A percentile compares a stretch with the other conserved stretches of the same genome.
These are phyloP conservation scores for Brenthis ino DNA, from an alignment of 2,888 invertebrate species.

Conservation along the genomic window DNA sequence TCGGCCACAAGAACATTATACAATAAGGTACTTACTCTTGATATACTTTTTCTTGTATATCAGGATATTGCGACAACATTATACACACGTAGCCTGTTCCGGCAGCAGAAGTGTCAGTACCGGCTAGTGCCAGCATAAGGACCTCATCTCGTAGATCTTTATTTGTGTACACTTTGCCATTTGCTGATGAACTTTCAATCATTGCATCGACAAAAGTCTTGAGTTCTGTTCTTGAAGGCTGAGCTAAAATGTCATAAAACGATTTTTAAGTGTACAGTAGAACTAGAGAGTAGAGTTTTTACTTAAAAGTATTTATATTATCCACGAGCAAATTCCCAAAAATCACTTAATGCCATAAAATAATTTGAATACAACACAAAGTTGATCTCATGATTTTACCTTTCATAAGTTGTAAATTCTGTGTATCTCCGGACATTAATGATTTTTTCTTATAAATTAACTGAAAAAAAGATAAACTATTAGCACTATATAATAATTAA, in stretches of 20 bases:
- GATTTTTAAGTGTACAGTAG: neutral
- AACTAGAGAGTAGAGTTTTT: neutral
- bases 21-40: constrained; percentile 15
- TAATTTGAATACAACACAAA: too few relatives aligned
- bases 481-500: too few relatives aligned
- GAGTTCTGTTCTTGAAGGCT: neutral
- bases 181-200: constrained; percentile 46
- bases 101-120: constrained; percentile 58
- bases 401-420: neutral
- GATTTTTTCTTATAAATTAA: constrained; percentile 5
- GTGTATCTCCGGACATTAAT: neutral
- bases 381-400: neutral
- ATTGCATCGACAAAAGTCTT: constrained; percentile 50
- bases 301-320: too few relatives aligned
- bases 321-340: too few relatives aligned
- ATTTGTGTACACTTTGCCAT: constrained; percentile 43
- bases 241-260: neutral
- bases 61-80: constrained; percentile 51
- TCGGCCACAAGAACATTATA: too few relatives aligned
- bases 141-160: constrained; percentile 53
- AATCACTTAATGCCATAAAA: too few relatives aligned
- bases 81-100: constrained; percentile 48
- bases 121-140: constrained; percentile 52
- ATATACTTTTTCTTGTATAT: constrained; percentile 29
- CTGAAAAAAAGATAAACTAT: neutral